Percentiles rank a stretch among this genome's conserved stretches.
Conservation (phyloP, 2,113 vertebrate genomes). For the Protobothrops flavoviridis region DNA sequence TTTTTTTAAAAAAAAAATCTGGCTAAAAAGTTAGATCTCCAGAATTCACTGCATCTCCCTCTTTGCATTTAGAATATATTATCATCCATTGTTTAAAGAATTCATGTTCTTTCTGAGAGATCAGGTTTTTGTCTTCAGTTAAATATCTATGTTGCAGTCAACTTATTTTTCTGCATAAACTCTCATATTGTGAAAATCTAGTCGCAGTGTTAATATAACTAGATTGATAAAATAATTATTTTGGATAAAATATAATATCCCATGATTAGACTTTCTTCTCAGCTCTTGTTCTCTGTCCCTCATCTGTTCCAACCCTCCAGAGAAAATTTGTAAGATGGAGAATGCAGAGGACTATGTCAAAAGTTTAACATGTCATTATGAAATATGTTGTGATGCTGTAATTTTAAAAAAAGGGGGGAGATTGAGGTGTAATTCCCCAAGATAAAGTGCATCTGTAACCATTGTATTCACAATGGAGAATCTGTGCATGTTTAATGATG, state of each 20-base stretch:
- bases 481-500: constrained; percentile 2
- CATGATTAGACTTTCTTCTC: not conserved
- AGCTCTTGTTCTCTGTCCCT: not conserved
- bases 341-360: not conserved
- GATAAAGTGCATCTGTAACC: not conserved
- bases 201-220: not conserved
- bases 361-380: not conserved
- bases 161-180: not conserved
- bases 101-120: not conserved
- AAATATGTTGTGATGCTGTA: not conserved
- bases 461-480: not conserved
- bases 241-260: not conserved
- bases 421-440: not conserved
- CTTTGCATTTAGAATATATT: not conserved
- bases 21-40: not conserved
- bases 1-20: not conserved
- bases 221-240: not conserved
- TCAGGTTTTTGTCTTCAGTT: not conserved
- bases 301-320: not conserved
- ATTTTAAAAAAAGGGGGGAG: not conserved
- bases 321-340: not conserved
- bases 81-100: not conserved
- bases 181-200: not conserved
- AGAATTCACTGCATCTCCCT: rapidly evolving
- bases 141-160: not conserved